These are phyloP conservation scores for Procavia capensis DNA, from an alignment of 2,113 vertebrate species.

Conservation along the genomic window DNA sequence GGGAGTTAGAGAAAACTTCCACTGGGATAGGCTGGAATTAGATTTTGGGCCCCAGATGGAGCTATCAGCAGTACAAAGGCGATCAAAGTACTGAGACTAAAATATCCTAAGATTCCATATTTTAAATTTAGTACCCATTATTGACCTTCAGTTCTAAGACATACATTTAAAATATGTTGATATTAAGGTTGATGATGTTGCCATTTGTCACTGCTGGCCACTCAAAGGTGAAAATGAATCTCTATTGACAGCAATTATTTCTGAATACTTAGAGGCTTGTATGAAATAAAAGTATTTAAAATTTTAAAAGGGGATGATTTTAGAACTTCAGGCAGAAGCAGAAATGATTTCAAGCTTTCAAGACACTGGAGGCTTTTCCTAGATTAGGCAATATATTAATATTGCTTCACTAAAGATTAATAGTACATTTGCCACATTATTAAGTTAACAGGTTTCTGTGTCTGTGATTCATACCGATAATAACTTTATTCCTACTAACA, in stretches of 20 bases:
- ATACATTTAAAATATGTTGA: conserved; percentile 77
- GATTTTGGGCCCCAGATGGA: conserved; percentile 61
- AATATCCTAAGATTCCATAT: conserved; percentile 67
- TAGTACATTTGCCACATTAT: conserved; percentile 79
- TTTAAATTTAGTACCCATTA: conserved; percentile 73
- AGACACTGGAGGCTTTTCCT: conserved; percentile 63
- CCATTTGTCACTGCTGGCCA: conserved; percentile 67
- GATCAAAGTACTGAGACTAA: conserved; percentile 67
- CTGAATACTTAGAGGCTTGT: conserved; percentile 62
- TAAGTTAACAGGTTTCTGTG: conserved; percentile 80
- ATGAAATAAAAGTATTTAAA: conserved; percentile 76
- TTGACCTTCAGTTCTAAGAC: conserved; percentile 64
- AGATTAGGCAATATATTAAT: conserved; percentile 73
- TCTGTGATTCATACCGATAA: conserved; percentile 81
- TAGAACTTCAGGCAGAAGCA: conserved; percentile 75
- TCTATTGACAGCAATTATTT: conserved; percentile 59
- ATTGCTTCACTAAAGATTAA: conserved; percentile 80
- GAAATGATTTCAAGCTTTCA: conserved; percentile 78
- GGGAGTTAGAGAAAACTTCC: not conserved
- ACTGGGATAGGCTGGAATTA: not conserved
- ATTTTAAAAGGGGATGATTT: conserved; percentile 71
- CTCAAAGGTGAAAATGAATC: conserved; percentile 74
- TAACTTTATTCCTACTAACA: conserved; percentile 84
- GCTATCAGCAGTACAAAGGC: conserved; percentile 68
- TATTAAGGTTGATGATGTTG: conserved; percentile 39